Evolutionary conservation across 2,888 invertebrate species (phyloP).

Genomic region (Thymelicus lineola): DNA sequence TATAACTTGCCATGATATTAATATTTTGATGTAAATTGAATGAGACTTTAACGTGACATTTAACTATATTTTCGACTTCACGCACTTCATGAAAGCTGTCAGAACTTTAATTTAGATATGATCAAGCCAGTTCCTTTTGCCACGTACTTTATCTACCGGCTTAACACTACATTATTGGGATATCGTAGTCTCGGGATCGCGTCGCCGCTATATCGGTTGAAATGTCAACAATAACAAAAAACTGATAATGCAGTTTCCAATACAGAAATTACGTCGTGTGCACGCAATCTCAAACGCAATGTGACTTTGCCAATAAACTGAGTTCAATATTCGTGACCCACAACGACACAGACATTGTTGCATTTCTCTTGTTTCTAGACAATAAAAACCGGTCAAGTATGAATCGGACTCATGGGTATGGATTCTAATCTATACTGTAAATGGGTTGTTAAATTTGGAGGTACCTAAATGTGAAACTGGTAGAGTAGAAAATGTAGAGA

Average conservation of each 20-base stretch:
- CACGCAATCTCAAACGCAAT: slow-evolving; percentile 62
- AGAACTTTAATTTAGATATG: not conserved
- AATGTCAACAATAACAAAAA: slow-evolving; percentile 4
- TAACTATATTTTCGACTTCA: too few species aligned
- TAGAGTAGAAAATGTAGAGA: too few species aligned
- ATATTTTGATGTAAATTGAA: too few species aligned
- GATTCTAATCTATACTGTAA: too few species aligned
- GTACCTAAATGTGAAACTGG: too few species aligned
- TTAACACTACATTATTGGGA: not conserved
- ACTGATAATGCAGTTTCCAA: slow-evolving; percentile 2
- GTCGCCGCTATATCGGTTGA: not conserved
- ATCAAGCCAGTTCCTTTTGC: too few species aligned
- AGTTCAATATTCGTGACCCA: slow-evolving; percentile 31
- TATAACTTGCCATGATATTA: too few species aligned
- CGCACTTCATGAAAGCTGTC: not conserved
- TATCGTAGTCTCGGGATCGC: not conserved
- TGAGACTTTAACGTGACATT: too few species aligned
- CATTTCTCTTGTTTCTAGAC: slow-evolving; percentile 24
- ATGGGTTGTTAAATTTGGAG: too few species aligned
- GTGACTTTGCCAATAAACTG: slow-evolving; percentile 58
- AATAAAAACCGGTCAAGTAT: not conserved
- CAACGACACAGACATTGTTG: slow-evolving; percentile 24
- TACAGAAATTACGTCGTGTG: slow-evolving; percentile 22
- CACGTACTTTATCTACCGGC: not conserved
- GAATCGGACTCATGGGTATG: too few species aligned